These are phyloP conservation scores for Myiozetetes cayanensis DNA, from an alignment of 2,113 vertebrate species.

Conservation along the genomic window DNA sequence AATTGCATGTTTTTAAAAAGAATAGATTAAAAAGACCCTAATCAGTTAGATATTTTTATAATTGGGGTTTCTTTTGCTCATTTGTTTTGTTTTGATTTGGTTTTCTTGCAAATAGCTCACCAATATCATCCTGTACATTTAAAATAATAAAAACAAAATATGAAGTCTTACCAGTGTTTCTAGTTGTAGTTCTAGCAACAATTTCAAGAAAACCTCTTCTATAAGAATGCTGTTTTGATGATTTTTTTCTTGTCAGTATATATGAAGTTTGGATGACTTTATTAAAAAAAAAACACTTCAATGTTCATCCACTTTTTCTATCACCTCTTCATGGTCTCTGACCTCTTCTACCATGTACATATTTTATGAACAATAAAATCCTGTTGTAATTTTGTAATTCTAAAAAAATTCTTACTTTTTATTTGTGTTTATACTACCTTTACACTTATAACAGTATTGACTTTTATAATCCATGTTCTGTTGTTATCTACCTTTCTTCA, in stretches of 20 bases:
- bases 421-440: not conserved
- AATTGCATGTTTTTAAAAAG: not conserved
- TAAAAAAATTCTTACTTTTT: not conserved
- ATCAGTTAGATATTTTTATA: not conserved
- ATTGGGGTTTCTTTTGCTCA: accelerated
- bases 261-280: not conserved
- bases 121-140: not conserved
- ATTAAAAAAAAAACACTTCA: not conserved
- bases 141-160: not conserved
- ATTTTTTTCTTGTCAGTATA: not conserved
- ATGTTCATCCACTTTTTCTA: not conserved
- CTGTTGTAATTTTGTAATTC: not conserved
- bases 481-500: not conserved
- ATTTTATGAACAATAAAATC: not conserved
- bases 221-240: not conserved
- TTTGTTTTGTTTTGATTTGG: accelerated
- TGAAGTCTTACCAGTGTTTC: not conserved
- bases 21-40: not conserved
- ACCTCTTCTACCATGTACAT: not conserved
- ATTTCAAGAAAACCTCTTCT: not conserved
- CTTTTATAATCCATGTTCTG: not conserved
- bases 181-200: not conserved
- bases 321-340: not conserved
- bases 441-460: not conserved
- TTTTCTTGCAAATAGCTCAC: not conserved